Percentiles rank a stretch among this genome's conserved stretches.
phyloP scores from a whole-genome alignment of 2,888 invertebrate species.

The Catocala nupta region DNA sequence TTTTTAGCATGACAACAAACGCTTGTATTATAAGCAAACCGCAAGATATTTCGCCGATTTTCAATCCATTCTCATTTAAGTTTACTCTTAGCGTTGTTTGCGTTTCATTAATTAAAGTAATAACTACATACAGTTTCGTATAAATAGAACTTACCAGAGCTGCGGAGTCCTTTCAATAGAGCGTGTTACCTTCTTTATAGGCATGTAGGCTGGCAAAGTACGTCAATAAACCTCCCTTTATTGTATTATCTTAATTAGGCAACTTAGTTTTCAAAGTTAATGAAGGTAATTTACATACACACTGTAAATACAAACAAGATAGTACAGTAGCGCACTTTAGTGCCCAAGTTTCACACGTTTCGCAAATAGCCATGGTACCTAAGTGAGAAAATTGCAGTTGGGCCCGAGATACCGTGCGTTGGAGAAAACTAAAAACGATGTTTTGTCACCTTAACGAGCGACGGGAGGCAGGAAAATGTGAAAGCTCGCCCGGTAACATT shows the following conservation, averaged over 20 bases:
- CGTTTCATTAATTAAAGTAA: no score
- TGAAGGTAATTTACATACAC: slow-evolving; percentile 14
- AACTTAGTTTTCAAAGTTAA: slow-evolving; percentile 6
- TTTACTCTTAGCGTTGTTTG: no score
- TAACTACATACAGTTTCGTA: no score
- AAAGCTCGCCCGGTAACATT: slow-evolving; percentile 57
- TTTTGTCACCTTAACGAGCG: slow-evolving; percentile 69
- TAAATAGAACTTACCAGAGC: no score
- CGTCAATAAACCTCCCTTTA: not conserved
- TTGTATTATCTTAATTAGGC: not conserved
- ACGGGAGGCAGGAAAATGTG: slow-evolving; percentile 57
- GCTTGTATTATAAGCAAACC: no score
- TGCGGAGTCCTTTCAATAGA: no score
- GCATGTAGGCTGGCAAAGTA: not conserved
- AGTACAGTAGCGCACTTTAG: slow-evolving; percentile 53
- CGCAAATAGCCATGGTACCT: slow-evolving; percentile 52
- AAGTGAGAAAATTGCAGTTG: slow-evolving; percentile 65
- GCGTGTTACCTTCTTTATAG: no score
- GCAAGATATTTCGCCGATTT: no score
- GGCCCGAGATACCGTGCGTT: slow-evolving; percentile 60
- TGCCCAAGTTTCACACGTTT: slow-evolving; percentile 61
- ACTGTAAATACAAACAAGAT: slow-evolving; percentile 45
- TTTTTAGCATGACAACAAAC: no score
- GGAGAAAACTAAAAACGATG: slow-evolving; percentile 65
- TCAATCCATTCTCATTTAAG: no score